Conservation (phyloP, 2,888 invertebrate species). For the Ditylenchus weischeri region DNA sequence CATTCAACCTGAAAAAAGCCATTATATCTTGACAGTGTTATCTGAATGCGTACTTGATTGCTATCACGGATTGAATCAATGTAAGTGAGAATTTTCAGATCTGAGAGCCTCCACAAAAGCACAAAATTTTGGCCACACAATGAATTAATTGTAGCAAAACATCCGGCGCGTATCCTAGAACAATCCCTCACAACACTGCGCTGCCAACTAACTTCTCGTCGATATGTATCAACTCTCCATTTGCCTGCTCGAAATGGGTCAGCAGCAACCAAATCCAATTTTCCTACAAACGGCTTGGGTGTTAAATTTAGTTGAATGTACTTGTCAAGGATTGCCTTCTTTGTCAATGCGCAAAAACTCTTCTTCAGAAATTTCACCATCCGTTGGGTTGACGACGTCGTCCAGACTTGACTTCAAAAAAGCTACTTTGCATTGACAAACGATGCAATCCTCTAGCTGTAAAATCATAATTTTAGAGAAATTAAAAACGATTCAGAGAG, state of each 20-base stretch:
- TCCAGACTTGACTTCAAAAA: conserved; percentile 12
- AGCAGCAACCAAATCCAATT: not conserved
- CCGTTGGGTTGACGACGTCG: conserved; percentile 5
- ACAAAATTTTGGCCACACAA: conserved; percentile 11
- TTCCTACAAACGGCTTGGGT: not conserved
- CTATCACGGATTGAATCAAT: conserved; percentile 27
- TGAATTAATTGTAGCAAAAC: conserved; percentile 33
- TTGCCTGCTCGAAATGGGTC: not conserved
- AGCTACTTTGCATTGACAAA: not conserved
- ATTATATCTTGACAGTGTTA: not conserved
- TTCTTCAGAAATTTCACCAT: not conserved
- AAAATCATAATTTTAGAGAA: too few relatives aligned
- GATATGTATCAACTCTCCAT: conserved; percentile 12
- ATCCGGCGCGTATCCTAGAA: conserved; percentile 24
- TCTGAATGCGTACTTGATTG: conserved; percentile 8
- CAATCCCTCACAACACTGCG: conserved; percentile 22
- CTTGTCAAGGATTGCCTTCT: not conserved
- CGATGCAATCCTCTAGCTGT: conserved; percentile 18
- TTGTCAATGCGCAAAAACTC: conserved; percentile 16
- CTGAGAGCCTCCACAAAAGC: conserved; percentile 14
- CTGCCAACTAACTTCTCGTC: conserved; percentile 31
- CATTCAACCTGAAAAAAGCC: conserved; percentile 22
- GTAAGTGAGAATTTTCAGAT: conserved; percentile 13
- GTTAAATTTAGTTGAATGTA: not conserved
- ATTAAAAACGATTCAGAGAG: too few relatives aligned